Conservation (phyloP, 2,113 vertebrate genomes). For the Zapornia atra region DNA sequence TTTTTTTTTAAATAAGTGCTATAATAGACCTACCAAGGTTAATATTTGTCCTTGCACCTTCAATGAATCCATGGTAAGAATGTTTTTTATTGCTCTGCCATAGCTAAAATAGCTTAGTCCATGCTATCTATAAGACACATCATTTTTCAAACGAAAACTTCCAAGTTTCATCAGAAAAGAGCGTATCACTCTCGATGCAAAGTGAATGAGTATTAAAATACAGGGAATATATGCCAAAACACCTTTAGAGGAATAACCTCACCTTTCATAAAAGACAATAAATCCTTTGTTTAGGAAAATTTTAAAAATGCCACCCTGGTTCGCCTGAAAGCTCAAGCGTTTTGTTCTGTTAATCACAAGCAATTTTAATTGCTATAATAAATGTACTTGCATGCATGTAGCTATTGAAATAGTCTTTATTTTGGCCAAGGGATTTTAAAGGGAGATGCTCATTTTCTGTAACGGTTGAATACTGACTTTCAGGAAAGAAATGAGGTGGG, state of each 20-base stretch:
- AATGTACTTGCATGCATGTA: not conserved
- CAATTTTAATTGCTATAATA: not conserved
- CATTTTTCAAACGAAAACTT: slow-evolving; percentile 77
- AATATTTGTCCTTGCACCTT: slow-evolving; percentile 77
- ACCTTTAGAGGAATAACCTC: slow-evolving; percentile 7
- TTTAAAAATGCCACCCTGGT: not conserved
- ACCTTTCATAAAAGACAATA: not conserved
- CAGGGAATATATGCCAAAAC: not conserved
- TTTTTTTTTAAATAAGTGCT: slow-evolving; percentile 69
- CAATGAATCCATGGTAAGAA: slow-evolving; percentile 69
- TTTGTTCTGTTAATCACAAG: not conserved
- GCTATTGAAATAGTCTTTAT: not conserved
- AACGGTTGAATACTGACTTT: not conserved
- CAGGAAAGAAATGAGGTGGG: not conserved
- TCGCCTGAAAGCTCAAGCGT: not conserved
- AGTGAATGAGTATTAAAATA: slow-evolving; percentile 49
- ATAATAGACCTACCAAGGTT: slow-evolving; percentile 75
- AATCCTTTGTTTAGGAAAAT: not conserved
- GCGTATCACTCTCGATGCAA: slow-evolving; percentile 53
- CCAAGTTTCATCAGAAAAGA: slow-evolving; percentile 66
- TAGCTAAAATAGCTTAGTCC: slow-evolving; percentile 77
- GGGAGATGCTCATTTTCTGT: not conserved
- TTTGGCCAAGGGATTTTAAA: not conserved
- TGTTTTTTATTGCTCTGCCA: slow-evolving; percentile 76
- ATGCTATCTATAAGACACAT: slow-evolving; percentile 66